These are phyloP conservation scores for Propithecus deckenii DNA, from an alignment of 2,797 vertebrate species.

Conservation along the genomic window DNA sequence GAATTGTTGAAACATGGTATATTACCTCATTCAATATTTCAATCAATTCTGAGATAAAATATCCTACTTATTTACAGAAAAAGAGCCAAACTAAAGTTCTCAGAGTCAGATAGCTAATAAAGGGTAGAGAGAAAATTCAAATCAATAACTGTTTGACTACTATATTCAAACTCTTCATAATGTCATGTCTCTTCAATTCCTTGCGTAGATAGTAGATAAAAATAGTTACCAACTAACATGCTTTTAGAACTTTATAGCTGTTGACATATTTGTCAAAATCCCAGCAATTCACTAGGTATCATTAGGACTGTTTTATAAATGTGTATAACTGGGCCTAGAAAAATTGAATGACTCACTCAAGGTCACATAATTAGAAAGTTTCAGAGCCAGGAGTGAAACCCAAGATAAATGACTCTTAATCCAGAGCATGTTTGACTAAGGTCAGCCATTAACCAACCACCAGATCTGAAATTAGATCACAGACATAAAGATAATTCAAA, in stretches of 20 bases:
- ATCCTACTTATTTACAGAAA: background rate
- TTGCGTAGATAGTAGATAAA: background rate
- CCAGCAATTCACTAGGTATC: background rate
- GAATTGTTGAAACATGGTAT: background rate
- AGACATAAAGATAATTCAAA: conserved; percentile 44
- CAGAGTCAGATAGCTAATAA: background rate
- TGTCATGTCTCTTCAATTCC: background rate
- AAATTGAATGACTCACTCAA: conserved; percentile 32
- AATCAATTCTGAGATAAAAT: background rate
- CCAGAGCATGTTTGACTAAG: conserved; percentile 50
- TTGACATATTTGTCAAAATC: background rate
- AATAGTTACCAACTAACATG: background rate
- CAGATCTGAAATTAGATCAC: conserved; percentile 37
- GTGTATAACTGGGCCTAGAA: conserved; percentile 15
- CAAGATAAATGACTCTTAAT: conserved; percentile 51
- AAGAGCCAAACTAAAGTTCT: background rate
- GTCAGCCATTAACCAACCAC: conserved; percentile 66
- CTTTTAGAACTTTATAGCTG: background rate
- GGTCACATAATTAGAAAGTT: conserved; percentile 46
- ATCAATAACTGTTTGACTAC: background rate
- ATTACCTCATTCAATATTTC: background rate
- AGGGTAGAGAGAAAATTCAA: background rate
- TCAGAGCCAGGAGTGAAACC: conserved; percentile 22
- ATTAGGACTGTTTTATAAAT: conserved; percentile 48
- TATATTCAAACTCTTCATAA: background rate